Evolutionary conservation across 2,113 vertebrate species (phyloP).

Genomic region (Apus apus): DNA sequence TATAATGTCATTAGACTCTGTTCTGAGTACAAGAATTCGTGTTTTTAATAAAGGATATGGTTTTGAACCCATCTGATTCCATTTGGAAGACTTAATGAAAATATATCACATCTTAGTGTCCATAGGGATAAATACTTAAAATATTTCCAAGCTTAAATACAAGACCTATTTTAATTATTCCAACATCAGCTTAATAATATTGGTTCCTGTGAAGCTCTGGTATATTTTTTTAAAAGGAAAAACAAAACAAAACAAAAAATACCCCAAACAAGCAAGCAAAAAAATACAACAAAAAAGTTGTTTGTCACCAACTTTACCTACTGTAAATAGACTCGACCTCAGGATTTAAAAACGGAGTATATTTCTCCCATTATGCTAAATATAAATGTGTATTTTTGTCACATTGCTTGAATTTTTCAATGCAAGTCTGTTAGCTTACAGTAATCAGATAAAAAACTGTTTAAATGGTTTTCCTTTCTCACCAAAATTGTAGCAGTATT

Average conservation of each 20-base stretch:
- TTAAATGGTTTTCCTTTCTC: neutral
- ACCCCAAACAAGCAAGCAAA: too few relatives aligned
- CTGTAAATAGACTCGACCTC: neutral
- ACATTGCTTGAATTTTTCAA: neutral
- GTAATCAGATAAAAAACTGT: neutral
- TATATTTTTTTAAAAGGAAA: neutral
- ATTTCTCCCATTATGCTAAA: neutral
- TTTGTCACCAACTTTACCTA: neutral
- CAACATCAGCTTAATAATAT: neutral
- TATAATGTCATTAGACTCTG: neutral
- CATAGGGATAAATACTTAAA: neutral
- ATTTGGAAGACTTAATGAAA: neutral
- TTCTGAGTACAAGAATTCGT: neutral
- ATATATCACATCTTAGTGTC: neutral
- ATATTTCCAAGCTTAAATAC: neutral
- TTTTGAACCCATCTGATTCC: neutral
- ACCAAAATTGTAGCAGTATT: conserved; percentile 28
- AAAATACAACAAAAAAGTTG: neutral
- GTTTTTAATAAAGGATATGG: neutral
- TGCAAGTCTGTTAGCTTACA: neutral
- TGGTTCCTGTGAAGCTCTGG: neutral
- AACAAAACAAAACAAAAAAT: neutral
- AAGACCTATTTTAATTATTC: neutral
- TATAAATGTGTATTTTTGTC: neutral
- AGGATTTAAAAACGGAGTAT: neutral